Evolutionary conservation across 1,140 invertebrate species (phyloP), one percentile per base, ranked within the genome.

Genomic region (Pectinophora gossypiella): DNA sequence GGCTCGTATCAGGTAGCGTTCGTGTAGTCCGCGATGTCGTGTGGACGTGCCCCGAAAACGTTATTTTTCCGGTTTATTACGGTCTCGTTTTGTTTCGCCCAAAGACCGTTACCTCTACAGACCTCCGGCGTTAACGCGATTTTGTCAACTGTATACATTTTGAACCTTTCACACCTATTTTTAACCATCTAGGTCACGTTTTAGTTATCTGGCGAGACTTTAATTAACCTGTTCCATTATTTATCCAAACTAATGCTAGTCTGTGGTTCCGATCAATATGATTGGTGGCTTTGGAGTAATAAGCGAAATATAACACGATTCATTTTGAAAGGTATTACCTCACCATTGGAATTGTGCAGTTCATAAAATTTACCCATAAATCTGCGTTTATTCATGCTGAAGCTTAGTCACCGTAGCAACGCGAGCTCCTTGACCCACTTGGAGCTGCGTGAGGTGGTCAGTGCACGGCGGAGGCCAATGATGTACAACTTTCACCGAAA

Each of bases 401-500:
- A 49, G 57, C 48, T 72, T 69, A 68, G 69, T 68, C 67, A 67
- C 58, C 55, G 58, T 64, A 55, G 54, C 61, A 62, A 67, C 59
- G 64, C 54, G 70, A 68, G 58, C 65, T 72, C 78, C 78, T 82
- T 83, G 79, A 83, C 79, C 73, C 57, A 78, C 64, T 70, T 78
- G 57, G 32, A 45, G 48, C 51, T 56, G 69, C 70, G 72, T 70
- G 68, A 70, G 71, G 65, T 72, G 70, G 67, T 65, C 70, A 70
- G 60, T 57, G 53, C 52, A 47, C 51, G 48, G n/a, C n/a, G 53
- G 47, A 32, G 40, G 66, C 59, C 59, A 68, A 67, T 70, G 73
- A 76, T 75, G 68, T 59, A 61, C 65, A 76, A 83, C 75, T 83
- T 83, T 82, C 76, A 80, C 78, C 76, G 60, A 69, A 71, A 77